phyloP scores from a whole-genome alignment of 2,888 invertebrate species.

The Ligdia adustata region DNA sequence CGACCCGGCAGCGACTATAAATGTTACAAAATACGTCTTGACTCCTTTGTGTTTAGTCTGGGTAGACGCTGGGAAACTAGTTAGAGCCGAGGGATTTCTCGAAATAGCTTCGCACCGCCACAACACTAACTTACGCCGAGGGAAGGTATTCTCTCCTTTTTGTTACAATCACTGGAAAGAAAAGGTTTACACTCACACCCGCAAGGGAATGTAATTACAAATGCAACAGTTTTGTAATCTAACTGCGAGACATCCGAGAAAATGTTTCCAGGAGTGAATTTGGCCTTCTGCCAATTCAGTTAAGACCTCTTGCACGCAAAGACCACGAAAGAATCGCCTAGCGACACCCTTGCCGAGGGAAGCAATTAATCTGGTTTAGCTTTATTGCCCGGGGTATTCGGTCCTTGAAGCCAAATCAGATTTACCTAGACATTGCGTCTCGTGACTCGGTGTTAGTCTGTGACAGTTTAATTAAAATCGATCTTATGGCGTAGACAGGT shows the following conservation, averaged over 20 bases:
- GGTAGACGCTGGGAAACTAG: not conserved
- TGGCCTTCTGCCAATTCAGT: conserved; percentile 42
- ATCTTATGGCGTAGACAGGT: conserved; percentile 23
- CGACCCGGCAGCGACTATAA: too few relatives aligned
- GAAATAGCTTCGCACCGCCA: not conserved
- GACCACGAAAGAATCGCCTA: conserved; percentile 16
- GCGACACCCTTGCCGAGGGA: conserved; percentile 12
- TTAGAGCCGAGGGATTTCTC: conserved; percentile 4
- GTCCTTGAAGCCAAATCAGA: conserved; percentile 30
- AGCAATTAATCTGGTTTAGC: conserved; percentile 29
- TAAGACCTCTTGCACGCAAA: conserved; percentile 14
- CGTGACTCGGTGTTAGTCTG: conserved; percentile 14
- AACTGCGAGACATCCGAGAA: conserved; percentile 29
- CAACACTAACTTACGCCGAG: conserved; percentile 6
- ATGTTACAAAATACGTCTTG: too few relatives aligned
- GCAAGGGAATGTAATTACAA: conserved; percentile 46
- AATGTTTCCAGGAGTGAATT: conserved; percentile 31
- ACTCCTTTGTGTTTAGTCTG: too few relatives aligned
- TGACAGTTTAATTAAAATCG: conserved; percentile 32
- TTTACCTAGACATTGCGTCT: conserved; percentile 25
- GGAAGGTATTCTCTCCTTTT: conserved; percentile 19
- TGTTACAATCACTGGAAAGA: conserved; percentile 17
- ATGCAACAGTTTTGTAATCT: conserved; percentile 38
- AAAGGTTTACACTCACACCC: conserved; percentile 24
- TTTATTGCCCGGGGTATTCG: conserved; percentile 23